phyloP scores from a whole-genome alignment of 1,140 invertebrate genomes.

The Choristoneura fumiferana region DNA sequence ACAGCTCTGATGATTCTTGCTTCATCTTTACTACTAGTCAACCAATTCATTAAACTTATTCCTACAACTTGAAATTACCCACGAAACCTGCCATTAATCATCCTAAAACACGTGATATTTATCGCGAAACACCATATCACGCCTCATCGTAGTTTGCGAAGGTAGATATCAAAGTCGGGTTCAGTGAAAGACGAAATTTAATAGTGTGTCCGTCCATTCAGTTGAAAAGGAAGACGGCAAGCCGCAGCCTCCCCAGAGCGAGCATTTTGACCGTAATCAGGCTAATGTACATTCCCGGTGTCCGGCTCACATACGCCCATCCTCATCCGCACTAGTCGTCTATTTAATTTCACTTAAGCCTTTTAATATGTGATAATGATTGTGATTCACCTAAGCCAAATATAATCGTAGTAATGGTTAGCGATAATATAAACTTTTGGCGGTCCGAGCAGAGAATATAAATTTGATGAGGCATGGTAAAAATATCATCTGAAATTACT shows the following conservation, averaged over 20 bases:
- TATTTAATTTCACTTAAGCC: constrained; percentile 17
- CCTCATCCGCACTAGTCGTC: constrained; percentile 22
- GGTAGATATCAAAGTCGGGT: constrained; percentile 4
- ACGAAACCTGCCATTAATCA: neutral
- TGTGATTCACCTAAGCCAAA: neutral
- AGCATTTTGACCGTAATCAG: constrained; percentile 55
- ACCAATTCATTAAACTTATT: no score
- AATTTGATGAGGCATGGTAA: no score
- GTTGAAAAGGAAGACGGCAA: constrained; percentile 29
- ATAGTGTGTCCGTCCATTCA: constrained; percentile 25
- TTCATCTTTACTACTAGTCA: no score
- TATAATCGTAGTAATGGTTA: no score
- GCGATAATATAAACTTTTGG: no score
- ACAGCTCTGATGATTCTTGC: no score
- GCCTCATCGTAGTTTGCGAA: neutral
- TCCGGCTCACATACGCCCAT: constrained; percentile 42
- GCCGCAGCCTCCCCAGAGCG: constrained; percentile 31
- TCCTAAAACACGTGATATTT: neutral
- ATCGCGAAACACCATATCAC: neutral
- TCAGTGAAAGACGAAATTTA: constrained; percentile 23
- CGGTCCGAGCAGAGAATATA: no score
- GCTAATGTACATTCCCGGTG: constrained; percentile 48
- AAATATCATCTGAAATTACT: no score
- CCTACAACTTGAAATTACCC: no score
- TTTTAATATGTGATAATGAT: constrained; percentile 14